Base-by-base conservation (phyloP, 2,888 invertebrate species). In the Schizaphis graminum region DNA sequence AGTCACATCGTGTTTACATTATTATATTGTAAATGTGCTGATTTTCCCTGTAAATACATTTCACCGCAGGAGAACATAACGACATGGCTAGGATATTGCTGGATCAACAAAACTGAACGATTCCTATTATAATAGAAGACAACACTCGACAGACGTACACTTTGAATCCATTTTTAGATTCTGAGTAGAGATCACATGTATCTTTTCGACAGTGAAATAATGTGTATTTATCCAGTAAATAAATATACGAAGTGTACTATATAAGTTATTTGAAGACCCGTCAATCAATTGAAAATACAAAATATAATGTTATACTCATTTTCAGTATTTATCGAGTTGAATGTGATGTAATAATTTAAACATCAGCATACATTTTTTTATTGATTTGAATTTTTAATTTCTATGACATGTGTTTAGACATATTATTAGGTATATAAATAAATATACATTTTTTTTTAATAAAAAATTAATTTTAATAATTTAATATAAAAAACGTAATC, bases 41-140 rank as follows among this genome's bases (percentile, higher is more conserved):
- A 67, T 67, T 67, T 67, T 67, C 16, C 16, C n/a, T 67, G n/a
- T 67, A 67, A 67, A 67, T 67, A 67, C 67, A n/a, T n/a, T 67
- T 67, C n/a, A 67, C 67, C n/a, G n/a, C n/a, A n/a, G 67, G 67
- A 67, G 67, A n/a, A 67, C 16, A 67, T n/a, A n/a, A 67, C 67
- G 16, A n/a, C 16, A 16, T n/a, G 16, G 67, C n/a, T n/a, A 16
- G 16, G n/a, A 16, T 67, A 67, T n/a, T 16, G 67, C 5, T n/a
- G 67, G 67, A 67, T 67, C 67, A 67, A 67, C 67, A 67, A 67
- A 67, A 67, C n/a, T 7, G 67, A 67, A 67, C n/a, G 67, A n/a
- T 67, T 67, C 67, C 67, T 67, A 67, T n/a, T 67, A 67, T 67
- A 67, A 67, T n/a, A n/a, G 67, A 67, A 67, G 67, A 67, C 67